Percentiles rank a stretch among this genome's conserved stretches.
Conservation (phyloP, 1,140 invertebrate species). For the Danaus plexippus region DNA sequence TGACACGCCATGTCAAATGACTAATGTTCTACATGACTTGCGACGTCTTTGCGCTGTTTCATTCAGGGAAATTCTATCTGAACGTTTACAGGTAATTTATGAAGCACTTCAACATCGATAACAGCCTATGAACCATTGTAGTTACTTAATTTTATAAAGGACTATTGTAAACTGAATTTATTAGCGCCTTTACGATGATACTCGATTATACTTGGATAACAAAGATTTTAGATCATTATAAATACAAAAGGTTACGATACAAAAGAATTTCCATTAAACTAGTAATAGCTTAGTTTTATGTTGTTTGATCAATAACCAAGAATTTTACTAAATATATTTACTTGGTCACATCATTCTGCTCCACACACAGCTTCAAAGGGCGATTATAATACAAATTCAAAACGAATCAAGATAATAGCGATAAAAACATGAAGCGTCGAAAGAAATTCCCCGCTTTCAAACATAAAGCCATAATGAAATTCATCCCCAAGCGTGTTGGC, state of each 20-base stretch:
- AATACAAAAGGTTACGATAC: not conserved
- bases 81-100: slow-evolving; percentile 57
- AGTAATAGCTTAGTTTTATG: too few species aligned
- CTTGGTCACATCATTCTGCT: not conserved
- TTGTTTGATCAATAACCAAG: not conserved
- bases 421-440: slow-evolving; percentile 31
- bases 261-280: not conserved
- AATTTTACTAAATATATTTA: not conserved
- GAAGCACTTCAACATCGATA: slow-evolving; percentile 38
- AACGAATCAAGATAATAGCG: slow-evolving; percentile 35
- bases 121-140: slow-evolving; percentile 34
- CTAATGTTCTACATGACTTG: slow-evolving; percentile 50
- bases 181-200: slow-evolving; percentile 3
- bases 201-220: not conserved
- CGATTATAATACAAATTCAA: slow-evolving; percentile 21
- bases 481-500: slow-evolving; percentile 63
- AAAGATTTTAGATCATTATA: not conserved
- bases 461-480: slow-evolving; percentile 65
- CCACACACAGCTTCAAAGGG: not conserved
- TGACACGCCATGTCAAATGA: slow-evolving; percentile 34
- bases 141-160: slow-evolving; percentile 19
- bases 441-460: slow-evolving; percentile 44
- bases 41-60: slow-evolving; percentile 38
- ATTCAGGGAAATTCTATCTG: slow-evolving; percentile 23
- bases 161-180: slow-evolving; percentile 13